Evolutionary conservation across 2,888 invertebrate genomes (phyloP), one percentile per base, ranked within the genome.

Genomic region (Spodoptera picta): DNA sequence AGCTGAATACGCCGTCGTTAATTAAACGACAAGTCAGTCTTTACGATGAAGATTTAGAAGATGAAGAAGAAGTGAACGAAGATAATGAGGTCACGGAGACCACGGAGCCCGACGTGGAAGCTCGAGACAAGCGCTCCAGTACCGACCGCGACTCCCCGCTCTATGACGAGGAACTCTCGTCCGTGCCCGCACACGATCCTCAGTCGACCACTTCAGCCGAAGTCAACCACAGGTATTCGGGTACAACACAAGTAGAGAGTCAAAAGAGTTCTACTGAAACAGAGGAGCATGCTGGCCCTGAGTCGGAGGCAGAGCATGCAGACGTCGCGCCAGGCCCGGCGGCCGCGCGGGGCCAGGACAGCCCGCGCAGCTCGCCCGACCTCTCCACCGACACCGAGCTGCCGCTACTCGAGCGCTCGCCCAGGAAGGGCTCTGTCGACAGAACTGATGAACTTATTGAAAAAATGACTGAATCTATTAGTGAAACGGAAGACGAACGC

Each of bases 401-500:
- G 14, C 51, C 44, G 14, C 49, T 51, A 2, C 27, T n/a, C 24
- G 52, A 54, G 0, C 51, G 11, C 9, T 70, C 73, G 6, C 56
- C 61, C 0, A 42, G 48, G 2, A 60, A 48, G 19, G 56, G 58
- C 12, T 65, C 73, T 10, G 65, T 59, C 1, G 75, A 76, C 14
- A 69, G 67, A 12, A 76, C 56, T 59, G 82, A 75, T 4, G 81
- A 80, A n/a, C 87, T 87, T 42, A 86, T 81, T 3, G 90, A 87
- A 66, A 95, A 95, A 77, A 95, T 96, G 95, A 96, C 96, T 0
- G 96, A 96, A 84, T 95, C 96, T 62, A 96, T 96, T 70, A 96
- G 96, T 79, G 96, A 96, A 79, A 92, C 92, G 1, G 96, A 95
- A 75, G 96, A 96, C 82, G 96, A 96, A 87, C 92, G 97, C 65